These are phyloP conservation scores for Macrobrachium rosenbergii DNA, from an alignment of 1,140 invertebrate species.

Conservation along the genomic window DNA sequence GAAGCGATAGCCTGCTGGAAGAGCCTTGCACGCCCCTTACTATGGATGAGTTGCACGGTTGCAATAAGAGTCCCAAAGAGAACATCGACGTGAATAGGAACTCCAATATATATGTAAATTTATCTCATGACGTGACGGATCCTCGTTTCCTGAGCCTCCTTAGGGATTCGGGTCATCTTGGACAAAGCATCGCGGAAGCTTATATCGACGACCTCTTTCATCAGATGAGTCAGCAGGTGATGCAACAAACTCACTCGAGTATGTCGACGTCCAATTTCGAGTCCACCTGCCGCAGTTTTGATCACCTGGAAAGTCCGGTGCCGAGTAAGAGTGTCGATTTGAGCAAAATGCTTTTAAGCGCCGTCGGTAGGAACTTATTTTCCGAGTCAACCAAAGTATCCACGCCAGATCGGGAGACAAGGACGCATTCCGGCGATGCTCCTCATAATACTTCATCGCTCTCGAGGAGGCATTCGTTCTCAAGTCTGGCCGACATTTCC, in stretches of 20 bases:
- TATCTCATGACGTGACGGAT: conserved; percentile 23
- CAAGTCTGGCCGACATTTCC: conserved; percentile 59
- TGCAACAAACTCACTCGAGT: conserved; percentile 35
- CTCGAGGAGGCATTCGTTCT: conserved; percentile 61
- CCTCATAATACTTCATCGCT: not conserved
- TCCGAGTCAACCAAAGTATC: conserved; percentile 43
- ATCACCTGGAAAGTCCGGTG: not conserved
- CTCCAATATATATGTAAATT: not conserved
- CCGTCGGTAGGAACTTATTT: conserved; percentile 57
- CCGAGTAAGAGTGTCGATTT: conserved; percentile 27
- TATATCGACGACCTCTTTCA: conserved; percentile 30
- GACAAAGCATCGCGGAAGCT: not conserved
- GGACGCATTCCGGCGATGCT: not conserved
- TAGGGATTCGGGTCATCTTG: no score
- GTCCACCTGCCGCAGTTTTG: not conserved
- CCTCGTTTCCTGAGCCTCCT: not conserved
- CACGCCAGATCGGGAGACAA: not conserved
- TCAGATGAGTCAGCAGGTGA: not conserved
- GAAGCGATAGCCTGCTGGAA: conserved; percentile 53
- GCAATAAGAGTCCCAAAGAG: not conserved
- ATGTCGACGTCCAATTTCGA: conserved; percentile 30
- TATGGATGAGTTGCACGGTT: conserved; percentile 40
- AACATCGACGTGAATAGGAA: not conserved
- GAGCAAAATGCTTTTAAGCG: conserved; percentile 43
- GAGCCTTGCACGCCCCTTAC: conserved; percentile 52